Evolutionary conservation across 2,797 vertebrate genomes (phyloP).

Genomic region (Hirundo rustica): DNA sequence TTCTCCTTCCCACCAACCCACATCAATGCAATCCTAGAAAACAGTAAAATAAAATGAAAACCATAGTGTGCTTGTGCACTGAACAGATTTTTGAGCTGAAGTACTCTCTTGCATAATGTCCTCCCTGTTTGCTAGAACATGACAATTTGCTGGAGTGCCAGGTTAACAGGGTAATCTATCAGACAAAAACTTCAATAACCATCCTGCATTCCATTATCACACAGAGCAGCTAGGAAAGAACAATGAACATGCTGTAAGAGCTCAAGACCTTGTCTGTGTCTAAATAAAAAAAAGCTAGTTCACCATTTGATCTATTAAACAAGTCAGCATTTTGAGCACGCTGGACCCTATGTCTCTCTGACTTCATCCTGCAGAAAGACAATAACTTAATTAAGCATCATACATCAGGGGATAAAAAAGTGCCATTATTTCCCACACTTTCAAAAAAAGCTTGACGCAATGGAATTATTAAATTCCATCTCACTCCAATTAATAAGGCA

Average conservation of each 20-base stretch:
- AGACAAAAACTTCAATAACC: slow-evolving; percentile 3
- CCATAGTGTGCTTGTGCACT: neutral
- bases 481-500: neutral
- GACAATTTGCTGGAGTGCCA: neutral
- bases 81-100: neutral
- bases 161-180: neutral
- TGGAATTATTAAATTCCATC: neutral
- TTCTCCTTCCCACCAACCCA: slow-evolving; percentile 98
- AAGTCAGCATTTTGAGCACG: neutral
- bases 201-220: neutral
- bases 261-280: neutral
- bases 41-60: slow-evolving; percentile 28
- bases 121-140: neutral
- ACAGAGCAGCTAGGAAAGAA: neutral
- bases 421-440: slow-evolving; percentile 3
- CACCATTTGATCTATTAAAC: neutral
- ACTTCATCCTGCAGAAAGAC: slow-evolving; percentile 52
- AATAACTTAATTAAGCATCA: slow-evolving; percentile 36
- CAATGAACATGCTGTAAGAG: neutral
- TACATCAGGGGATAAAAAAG: neutral
- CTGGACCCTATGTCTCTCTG: neutral
- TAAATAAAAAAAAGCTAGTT: neutral
- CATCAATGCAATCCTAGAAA: slow-evolving; percentile 90
- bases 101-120: neutral
- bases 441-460: neutral